Conservation (phyloP, 2,113 vertebrate species). For the Halichoeres trimaculatus region DNA sequence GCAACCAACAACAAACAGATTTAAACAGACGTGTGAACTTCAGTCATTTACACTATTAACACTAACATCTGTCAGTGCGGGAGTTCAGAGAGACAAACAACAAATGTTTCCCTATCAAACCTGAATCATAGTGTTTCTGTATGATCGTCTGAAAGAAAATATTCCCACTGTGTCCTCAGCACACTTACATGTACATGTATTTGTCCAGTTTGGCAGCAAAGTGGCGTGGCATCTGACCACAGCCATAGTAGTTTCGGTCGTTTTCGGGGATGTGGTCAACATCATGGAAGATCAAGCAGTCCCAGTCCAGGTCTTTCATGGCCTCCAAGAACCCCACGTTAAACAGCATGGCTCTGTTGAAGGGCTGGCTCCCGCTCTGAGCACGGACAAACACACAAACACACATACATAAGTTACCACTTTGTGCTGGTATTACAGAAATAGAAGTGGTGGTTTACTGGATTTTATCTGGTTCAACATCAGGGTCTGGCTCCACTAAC, state of each 20-base stretch:
- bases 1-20: constrained; percentile 18
- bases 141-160: too few species aligned
- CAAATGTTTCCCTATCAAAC: too few species aligned
- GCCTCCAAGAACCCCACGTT: constrained; percentile 96
- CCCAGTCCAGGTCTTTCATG: constrained; percentile 96
- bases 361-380: constrained; percentile 93
- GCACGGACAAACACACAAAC: background rate
- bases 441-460: too few species aligned
- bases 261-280: constrained; percentile 97
- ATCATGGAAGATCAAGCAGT: constrained; percentile 95
- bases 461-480: background rate
- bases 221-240: constrained; percentile 95
- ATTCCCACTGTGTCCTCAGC: background rate
- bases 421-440: background rate
- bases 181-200: constrained; percentile 97
- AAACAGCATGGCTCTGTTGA: constrained; percentile 98
- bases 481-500: background rate
- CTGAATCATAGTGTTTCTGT: too few species aligned
- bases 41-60: too few species aligned
- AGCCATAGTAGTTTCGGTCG: constrained; percentile 95
- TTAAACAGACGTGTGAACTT: background rate
- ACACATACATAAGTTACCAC: background rate
- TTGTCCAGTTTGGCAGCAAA: constrained; percentile 96
- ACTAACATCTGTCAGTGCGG: too few species aligned
- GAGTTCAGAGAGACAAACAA: too few species aligned